Evolutionary conservation across 2,888 invertebrate species (phyloP).

Genomic region (Salpingus planirostris): DNA sequence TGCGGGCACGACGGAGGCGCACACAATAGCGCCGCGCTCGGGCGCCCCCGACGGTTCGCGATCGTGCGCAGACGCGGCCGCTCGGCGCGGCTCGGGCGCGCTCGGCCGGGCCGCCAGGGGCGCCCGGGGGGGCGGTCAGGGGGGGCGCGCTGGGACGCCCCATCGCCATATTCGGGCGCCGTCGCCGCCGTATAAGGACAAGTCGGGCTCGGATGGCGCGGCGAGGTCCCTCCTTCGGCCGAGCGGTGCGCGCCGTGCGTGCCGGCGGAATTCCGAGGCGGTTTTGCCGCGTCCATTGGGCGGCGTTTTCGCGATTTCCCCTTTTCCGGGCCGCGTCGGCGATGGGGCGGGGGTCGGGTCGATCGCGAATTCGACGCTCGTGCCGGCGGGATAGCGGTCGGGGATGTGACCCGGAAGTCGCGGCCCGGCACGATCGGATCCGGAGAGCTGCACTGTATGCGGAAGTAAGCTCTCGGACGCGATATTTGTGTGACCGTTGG

Average conservation of each 20-base stretch:
- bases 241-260: slow-evolving; percentile 23
- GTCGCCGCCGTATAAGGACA: slow-evolving; percentile 74
- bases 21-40: neutral
- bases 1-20: slow-evolving; percentile 2
- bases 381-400: no score
- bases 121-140: neutral
- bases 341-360: neutral
- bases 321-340: neutral
- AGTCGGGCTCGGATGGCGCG: slow-evolving; percentile 71
- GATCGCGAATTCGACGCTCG: no score
- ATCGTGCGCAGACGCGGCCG: no score
- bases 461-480: no score
- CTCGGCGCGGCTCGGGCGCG: no score
- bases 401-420: slow-evolving; percentile 18
- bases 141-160: slow-evolving; percentile 48
- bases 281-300: slow-evolving; percentile 3
- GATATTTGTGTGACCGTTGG: no score
- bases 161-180: slow-evolving; percentile 76
- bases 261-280: slow-evolving; percentile 25
- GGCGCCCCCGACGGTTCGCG: no score
- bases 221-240: slow-evolving; percentile 62
- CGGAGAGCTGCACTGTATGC: no score
- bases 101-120: neutral
- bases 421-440: no score
- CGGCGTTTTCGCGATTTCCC: slow-evolving; percentile 3